These are phyloP conservation scores for Siderastrea siderea DNA, from an alignment of 92 coral and sea anemone species.

Conservation along the genomic window DNA sequence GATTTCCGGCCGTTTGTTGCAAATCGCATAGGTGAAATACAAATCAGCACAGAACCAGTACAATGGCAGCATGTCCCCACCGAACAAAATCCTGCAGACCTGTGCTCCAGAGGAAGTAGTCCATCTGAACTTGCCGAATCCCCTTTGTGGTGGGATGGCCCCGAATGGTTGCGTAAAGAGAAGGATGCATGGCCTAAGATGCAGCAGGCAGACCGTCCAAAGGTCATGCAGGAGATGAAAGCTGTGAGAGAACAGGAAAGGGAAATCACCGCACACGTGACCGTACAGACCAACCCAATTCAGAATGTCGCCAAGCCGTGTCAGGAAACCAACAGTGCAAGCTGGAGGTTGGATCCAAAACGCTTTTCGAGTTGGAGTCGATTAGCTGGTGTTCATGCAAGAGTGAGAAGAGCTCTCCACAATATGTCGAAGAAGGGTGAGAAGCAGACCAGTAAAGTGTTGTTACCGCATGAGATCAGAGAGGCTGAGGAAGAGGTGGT, in stretches of 20 bases:
- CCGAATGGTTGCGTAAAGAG: slow-evolving; percentile 51
- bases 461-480: slow-evolving; percentile 50
- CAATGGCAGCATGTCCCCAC: slow-evolving; percentile 79
- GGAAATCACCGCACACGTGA: slow-evolving; percentile 4
- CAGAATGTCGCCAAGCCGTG: not conserved
- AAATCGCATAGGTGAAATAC: slow-evolving; percentile 75
- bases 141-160: slow-evolving; percentile 72
- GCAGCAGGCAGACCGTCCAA: slow-evolving; percentile 46
- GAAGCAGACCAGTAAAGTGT: slow-evolving; percentile 40
- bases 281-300: slow-evolving; percentile 4
- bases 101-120: slow-evolving; percentile 58
- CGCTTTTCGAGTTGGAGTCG: slow-evolving; percentile 61
- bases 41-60: slow-evolving; percentile 61
- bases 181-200: slow-evolving; percentile 63
- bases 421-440: slow-evolving; percentile 46
- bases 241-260: slow-evolving; percentile 8
- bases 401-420: slow-evolving; percentile 55
- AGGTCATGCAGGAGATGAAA: slow-evolving; percentile 35
- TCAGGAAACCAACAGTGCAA: not conserved
- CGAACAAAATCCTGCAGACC: slow-evolving; percentile 63
- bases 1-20: slow-evolving; percentile 80
- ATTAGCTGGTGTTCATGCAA: slow-evolving; percentile 34
- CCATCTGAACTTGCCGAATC: slow-evolving; percentile 44
- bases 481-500: slow-evolving; percentile 69
- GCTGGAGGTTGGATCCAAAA: slow-evolving; percentile 65